Percentiles rank a stretch among this genome's conserved stretches.
Evolutionary conservation across 2,797 vertebrate species (phyloP).

Genomic region (Lepus townsendii): DNA sequence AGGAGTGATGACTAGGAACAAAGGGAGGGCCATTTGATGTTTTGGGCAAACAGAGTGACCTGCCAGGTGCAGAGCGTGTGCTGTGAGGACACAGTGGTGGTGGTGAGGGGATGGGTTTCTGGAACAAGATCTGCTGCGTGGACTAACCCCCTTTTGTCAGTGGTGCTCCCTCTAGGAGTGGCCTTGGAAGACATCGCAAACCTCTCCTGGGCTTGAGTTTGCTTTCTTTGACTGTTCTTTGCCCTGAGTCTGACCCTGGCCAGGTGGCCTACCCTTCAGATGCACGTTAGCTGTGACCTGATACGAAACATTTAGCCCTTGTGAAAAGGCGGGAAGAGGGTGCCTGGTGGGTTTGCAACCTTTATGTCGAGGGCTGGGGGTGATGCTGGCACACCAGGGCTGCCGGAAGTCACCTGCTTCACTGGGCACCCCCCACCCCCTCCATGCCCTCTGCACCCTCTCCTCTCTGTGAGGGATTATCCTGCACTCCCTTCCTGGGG

Average conservation of each 20-base stretch:
- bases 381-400: accelerated
- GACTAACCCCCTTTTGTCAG: constrained; percentile 42
- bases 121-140: neutral
- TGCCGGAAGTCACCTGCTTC: neutral
- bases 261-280: neutral
- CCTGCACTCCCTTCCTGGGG: accelerated
- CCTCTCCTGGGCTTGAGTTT: neutral
- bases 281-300: neutral
- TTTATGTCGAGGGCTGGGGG: neutral
- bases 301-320: neutral
- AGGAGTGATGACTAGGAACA: constrained; percentile 33
- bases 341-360: neutral
- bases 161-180: neutral
- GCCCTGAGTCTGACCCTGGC: neutral
- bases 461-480: too few relatives aligned
- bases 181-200: constrained; percentile 58
- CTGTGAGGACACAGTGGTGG: neutral
- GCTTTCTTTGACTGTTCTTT: constrained; percentile 17
- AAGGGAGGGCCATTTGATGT: constrained; percentile 50
- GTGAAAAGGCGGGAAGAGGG: neutral
- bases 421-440: neutral
- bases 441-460: neutral
- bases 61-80: constrained; percentile 25
- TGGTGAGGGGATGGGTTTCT: neutral
- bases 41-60: constrained; percentile 60